Conservation (phyloP, 2,888 invertebrate genomes). For the Drosophila testacea region DNA sequence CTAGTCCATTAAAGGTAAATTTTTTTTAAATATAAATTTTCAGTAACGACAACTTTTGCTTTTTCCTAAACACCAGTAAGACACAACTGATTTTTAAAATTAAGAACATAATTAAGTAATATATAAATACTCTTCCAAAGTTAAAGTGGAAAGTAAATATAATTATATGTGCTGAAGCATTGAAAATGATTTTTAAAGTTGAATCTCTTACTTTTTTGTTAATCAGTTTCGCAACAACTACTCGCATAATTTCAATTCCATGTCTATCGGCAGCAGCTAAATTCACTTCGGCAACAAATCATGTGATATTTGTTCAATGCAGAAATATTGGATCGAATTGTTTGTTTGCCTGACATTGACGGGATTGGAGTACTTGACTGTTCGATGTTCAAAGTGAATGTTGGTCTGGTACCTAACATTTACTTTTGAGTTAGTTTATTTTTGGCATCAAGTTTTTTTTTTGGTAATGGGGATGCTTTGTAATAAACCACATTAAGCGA, state of each 20-base stretch:
- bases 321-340: conserved; percentile 44
- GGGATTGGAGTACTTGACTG: conserved; percentile 41
- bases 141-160: neutral
- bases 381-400: conserved; percentile 73
- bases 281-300: neutral
- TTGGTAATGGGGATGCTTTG: conserved; percentile 60
- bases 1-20: neutral
- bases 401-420: conserved; percentile 56
- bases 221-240: neutral
- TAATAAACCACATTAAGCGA: conserved; percentile 55
- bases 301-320: conserved; percentile 17
- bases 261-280: neutral
- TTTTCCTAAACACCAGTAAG: neutral
- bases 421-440: conserved; percentile 49
- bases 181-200: neutral
- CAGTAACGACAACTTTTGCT: neutral
- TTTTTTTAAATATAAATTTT: neutral
- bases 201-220: neutral
- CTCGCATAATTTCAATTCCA: conserved; percentile 1
- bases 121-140: neutral
- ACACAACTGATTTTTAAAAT: too few relatives aligned
- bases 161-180: neutral
- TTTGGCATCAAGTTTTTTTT: neutral
- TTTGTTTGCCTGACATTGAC: conserved; percentile 55
- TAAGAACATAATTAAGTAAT: neutral